Percentiles rank a stretch among this genome's conserved stretches.
phyloP scores from a whole-genome alignment of 1,140 invertebrate species.

The Rhynchophorus ferrugineus region DNA sequence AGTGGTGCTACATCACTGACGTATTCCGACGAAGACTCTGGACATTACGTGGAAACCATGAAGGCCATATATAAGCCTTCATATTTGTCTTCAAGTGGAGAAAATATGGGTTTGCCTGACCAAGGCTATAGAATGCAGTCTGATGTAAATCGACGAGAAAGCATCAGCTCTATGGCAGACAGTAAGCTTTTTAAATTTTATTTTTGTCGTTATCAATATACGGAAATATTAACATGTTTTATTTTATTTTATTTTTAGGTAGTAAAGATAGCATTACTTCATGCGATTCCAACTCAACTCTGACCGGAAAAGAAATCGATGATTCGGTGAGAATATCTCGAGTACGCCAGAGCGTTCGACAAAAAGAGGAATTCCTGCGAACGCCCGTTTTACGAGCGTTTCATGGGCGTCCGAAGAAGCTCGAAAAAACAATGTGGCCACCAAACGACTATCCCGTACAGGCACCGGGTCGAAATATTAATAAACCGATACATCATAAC shows the following conservation, averaged over 20 bases:
- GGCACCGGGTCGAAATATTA: slow-evolving; percentile 31
- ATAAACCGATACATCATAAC: slow-evolving; percentile 41
- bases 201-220: background rate
- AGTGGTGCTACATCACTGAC: slow-evolving; percentile 16
- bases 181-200: slow-evolving; percentile 8
- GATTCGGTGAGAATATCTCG: slow-evolving; percentile 61
- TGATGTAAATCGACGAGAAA: slow-evolving; percentile 47
- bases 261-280: slow-evolving; percentile 58
- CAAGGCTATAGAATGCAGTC: slow-evolving; percentile 35
- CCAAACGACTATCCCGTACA: slow-evolving; percentile 39
- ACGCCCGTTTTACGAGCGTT: slow-evolving; percentile 67
- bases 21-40: slow-evolving; percentile 16
- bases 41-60: slow-evolving; percentile 20
- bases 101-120: slow-evolving; percentile 28
- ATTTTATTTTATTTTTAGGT: slow-evolving; percentile 29
- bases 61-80: slow-evolving; percentile 25
- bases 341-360: slow-evolving; percentile 72
- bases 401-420: slow-evolving; percentile 66
- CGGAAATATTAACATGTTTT: no score
- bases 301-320: slow-evolving; percentile 56
- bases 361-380: slow-evolving; percentile 79
- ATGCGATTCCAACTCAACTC: slow-evolving; percentile 57
- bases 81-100: slow-evolving; percentile 44
- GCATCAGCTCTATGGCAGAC: slow-evolving; percentile 47
- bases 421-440: slow-evolving; percentile 66